phyloP scores from a whole-genome alignment of 2,113 vertebrate species.

The Psilopsiagon aurifrons region DNA sequence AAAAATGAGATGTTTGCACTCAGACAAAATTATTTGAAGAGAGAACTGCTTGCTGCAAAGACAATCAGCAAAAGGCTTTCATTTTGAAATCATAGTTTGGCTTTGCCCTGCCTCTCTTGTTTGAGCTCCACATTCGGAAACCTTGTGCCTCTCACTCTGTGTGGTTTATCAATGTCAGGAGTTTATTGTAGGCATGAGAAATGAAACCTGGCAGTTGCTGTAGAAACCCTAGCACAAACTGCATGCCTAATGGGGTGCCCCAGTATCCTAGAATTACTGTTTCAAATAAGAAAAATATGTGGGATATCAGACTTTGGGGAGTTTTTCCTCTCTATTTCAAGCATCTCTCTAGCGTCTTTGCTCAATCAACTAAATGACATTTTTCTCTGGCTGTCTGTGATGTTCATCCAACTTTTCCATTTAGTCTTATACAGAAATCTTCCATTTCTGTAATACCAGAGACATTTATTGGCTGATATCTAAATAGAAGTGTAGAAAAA shows the following conservation, averaged over 20 bases:
- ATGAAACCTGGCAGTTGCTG: constrained; percentile 20
- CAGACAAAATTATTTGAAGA: constrained; percentile 56
- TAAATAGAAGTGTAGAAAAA: background rate
- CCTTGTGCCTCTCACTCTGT: background rate
- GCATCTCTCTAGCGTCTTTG: constrained; percentile 20
- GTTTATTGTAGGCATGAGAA: constrained; percentile 17
- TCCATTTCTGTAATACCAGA: constrained; percentile 7
- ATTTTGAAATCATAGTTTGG: constrained; percentile 10
- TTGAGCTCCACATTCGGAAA: constrained; percentile 22
- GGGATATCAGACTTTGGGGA: constrained; percentile 18
- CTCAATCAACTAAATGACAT: constrained; percentile 37
- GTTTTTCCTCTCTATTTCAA: constrained; percentile 64
- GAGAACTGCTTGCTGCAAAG: constrained; percentile 29
- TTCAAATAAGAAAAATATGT: constrained; percentile 54
- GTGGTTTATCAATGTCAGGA: constrained; percentile 41
- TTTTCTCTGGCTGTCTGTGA: constrained; percentile 6
- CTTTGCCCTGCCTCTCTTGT: background rate
- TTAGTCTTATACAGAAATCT: background rate
- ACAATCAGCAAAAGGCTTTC: constrained; percentile 56
- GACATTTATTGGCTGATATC: background rate
- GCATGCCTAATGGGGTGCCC: background rate
- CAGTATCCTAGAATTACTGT: constrained; percentile 5
- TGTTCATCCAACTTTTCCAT: constrained; percentile 19
- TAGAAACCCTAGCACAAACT: constrained; percentile 26
- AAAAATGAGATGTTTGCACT: constrained; percentile 60